Evolutionary conservation across 1,140 invertebrate genomes (phyloP), one percentile per base, ranked within the genome.

Genomic region (Heliconius eleuchia): DNA sequence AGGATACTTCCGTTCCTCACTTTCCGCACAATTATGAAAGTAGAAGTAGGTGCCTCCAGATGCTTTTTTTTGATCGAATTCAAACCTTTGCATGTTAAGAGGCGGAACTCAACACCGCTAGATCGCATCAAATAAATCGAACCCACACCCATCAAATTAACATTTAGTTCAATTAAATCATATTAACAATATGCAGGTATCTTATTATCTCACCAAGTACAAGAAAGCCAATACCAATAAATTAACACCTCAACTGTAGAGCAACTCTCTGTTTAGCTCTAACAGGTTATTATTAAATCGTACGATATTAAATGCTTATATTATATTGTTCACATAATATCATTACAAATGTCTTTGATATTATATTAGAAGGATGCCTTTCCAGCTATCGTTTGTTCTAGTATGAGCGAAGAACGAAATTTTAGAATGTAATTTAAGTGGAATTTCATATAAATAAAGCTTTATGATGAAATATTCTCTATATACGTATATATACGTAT

Each of bases 331-430:
- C 71, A 57, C 50, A 50, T 78, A 78, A 78, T 73, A 37, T 37
- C 34, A 37, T 37, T 71, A n/a, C 71, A 42, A 52, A 76, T 71
- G 70, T 71, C 75, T 78, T 73, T 78, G 77, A 78, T 78, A 73
- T 60, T 16, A 66, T 66, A 66, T 2, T 66, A 66, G 19, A 66
- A 16, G 23, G 60, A 66, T 27, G 23, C 60, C 60, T 30, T 30
- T 66, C 23, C 57, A 66, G 13, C 60, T 13, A 66, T 66, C 27
- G 60, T 30, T 66, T 13, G 1, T 5, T 27, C 23, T 4, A 4
- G 4, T 30, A 30, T 1, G 60, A 66, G 23, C 3, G 27, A 6
- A 30, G 60, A 66, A n/a, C 23, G 4, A 27, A 66, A 66, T 30
- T 60, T 66, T 66, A 13, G 27, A 66, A 30, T 66, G 60, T 66